Evolutionary conservation across 1,140 invertebrate species (phyloP).

Genomic region (Orussus abietinus): DNA sequence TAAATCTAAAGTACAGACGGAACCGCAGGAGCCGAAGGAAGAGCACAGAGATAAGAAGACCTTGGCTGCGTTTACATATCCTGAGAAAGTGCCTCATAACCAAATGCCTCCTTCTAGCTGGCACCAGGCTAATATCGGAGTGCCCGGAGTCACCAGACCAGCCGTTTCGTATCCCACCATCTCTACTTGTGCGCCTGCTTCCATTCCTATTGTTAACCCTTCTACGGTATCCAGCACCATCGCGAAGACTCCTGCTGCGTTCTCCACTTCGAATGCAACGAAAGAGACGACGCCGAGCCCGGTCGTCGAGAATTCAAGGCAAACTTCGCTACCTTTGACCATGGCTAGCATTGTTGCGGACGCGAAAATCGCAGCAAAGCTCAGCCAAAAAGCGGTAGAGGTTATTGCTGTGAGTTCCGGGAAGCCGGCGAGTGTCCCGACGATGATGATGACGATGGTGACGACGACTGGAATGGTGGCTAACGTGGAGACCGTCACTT

Average conservation of each 20-base stretch:
- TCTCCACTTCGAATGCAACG: slow-evolving; percentile 12
- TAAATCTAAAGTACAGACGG: slow-evolving; percentile 21
- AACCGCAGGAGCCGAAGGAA: slow-evolving; percentile 24
- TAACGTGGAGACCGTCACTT: no score
- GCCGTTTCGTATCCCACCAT: slow-evolving; percentile 22
- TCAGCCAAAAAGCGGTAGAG: slow-evolving; percentile 33
- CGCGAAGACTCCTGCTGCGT: slow-evolving; percentile 3
- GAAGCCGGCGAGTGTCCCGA: slow-evolving; percentile 11
- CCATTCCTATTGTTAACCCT: no score
- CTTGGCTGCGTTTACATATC: slow-evolving; percentile 23
- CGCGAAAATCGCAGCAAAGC: slow-evolving; percentile 39
- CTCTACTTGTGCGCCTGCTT: slow-evolving; percentile 7
- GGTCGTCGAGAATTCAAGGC: slow-evolving; percentile 23
- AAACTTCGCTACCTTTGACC: slow-evolving; percentile 19
- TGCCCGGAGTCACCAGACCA: slow-evolving; percentile 18
- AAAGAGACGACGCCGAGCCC: slow-evolving; percentile 23
- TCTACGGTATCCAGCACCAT: neutral
- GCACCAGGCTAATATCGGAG: slow-evolving; percentile 36
- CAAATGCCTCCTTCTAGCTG: slow-evolving; percentile 34
- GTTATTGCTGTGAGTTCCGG: slow-evolving; percentile 18
- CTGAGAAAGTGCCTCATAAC: slow-evolving; percentile 26
- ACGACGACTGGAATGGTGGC: neutral
- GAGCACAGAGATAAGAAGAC: no score
- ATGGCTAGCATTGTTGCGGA: slow-evolving; percentile 41
- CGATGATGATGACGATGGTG: slow-evolving; percentile 1